These are phyloP conservation scores for Scylla paramamosain DNA, from an alignment of 1,140 invertebrate genomes.

Conservation along the genomic window DNA sequence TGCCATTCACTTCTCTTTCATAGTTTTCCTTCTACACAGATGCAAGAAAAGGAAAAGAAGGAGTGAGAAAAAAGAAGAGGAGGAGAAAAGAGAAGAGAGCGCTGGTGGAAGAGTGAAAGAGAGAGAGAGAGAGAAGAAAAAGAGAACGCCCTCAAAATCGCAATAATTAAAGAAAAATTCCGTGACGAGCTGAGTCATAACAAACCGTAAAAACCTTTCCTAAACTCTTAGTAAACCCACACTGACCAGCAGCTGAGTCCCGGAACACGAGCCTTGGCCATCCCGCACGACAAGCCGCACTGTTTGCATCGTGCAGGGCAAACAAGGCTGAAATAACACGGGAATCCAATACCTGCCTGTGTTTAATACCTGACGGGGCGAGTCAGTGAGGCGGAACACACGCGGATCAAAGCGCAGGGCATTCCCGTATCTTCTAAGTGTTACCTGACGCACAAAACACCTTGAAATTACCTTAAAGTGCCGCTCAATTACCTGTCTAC, in stretches of 20 bases:
- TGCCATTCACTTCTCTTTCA: background rate
- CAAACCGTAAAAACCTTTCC: background rate
- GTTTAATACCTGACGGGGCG: background rate
- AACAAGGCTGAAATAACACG: background rate
- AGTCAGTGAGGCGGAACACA: background rate
- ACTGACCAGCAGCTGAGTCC: background rate
- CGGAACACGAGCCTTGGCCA: background rate
- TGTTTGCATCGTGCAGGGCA: background rate
- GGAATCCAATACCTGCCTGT: background rate
- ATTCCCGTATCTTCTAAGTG: conserved; percentile 13
- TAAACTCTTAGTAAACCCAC: background rate
- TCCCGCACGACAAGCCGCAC: background rate
- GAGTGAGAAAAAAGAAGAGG: too few relatives aligned
- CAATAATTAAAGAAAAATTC: background rate
- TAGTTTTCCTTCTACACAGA: too few relatives aligned
- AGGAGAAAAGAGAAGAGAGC: too few relatives aligned
- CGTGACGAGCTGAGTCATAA: background rate
- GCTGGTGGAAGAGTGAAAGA: too few relatives aligned
- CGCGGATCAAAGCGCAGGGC: background rate
- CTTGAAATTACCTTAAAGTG: background rate
- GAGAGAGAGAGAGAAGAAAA: background rate
- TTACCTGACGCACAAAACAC: background rate
- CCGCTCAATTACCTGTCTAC: background rate
- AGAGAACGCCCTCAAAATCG: background rate
- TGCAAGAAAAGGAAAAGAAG: too few relatives aligned